Evolutionary conservation across 1,140 invertebrate genomes (phyloP), one percentile per base, ranked within the genome.

Genomic region (Drosophila micromelanica): DNA sequence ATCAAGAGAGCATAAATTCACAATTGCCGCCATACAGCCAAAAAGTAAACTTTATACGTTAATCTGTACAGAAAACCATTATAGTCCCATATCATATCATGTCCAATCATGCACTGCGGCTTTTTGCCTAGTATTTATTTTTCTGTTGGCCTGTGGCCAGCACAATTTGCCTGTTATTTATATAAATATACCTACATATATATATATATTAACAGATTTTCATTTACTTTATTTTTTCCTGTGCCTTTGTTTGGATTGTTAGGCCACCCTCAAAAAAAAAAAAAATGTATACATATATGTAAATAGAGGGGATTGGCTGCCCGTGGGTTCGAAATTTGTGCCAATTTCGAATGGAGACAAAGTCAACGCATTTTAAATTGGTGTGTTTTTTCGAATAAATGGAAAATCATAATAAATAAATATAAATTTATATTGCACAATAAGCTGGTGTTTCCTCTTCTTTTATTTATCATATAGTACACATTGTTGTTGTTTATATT

Each of bases 371-470:
- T 63, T 65, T 48, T 76, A 63, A 65, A 76, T 77, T 81, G 70
- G 70, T 67, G 57, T 49, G 27, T 27, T 46, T 81, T 63, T 46
- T 55, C 67, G 55, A 65, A 57, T 35, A 35, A 87, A 81, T 78
- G 79, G 68, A 78, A 86, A 78, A 82, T 82, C 67, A 89, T 89
- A 87, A 86, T 86, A 87, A 86, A 86, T 87, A 86, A 87, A 86
- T 78, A 89, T 57, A 87, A 78, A 82, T 86, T 87, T 86, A 79
- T 70, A 77, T 74, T 76, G 74, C 60, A 80, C 63, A 63, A 72
- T 86, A 74, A 71, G 72, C 60, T 71, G 64, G 48, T 73, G 64
- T 35, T 46, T 5, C 60, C 27, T 49, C 48, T 65, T 65, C 35
- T 46, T 59, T 43, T 62, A 23, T 43, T 42, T 63, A 45, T 38